Conservation (phyloP, 1,140 invertebrate species). For the Drepana arcuata region DNA sequence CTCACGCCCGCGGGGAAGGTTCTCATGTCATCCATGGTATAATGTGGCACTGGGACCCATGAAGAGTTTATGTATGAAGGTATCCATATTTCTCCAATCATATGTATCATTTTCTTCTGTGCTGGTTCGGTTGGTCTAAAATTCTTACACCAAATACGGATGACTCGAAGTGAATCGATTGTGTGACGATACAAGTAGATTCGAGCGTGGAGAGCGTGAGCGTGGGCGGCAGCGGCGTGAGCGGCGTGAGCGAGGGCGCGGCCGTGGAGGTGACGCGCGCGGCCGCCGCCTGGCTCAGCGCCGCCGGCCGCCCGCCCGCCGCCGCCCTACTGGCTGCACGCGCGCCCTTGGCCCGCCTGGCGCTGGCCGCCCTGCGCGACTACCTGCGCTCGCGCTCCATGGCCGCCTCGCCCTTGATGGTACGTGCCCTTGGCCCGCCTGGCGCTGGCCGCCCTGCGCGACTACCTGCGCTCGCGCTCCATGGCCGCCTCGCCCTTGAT, state of each 20-base stretch:
- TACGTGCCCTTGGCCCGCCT: conserved; percentile 22
- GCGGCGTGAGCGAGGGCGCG: conserved; percentile 75
- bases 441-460: conserved; percentile 61
- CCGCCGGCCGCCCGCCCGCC: conserved; percentile 84
- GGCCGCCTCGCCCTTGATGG: conserved; percentile 42
- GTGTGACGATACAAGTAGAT: too few species aligned
- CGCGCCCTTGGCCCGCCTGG: conserved; percentile 70
- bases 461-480: conserved; percentile 25
- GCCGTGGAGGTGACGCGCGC: conserved; percentile 81
- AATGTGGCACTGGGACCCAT: too few species aligned
- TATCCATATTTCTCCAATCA: neutral
- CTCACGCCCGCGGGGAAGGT: too few species aligned
- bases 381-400: conserved; percentile 33
- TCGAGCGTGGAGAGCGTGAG: conserved; percentile 65
- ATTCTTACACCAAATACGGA: too few species aligned
- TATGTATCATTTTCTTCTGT: too few species aligned
- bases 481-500: too few species aligned
- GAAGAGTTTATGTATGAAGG: neutral
- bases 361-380: conserved; percentile 77
- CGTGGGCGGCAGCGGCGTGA: conserved; percentile 36
- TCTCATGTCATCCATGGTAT: too few species aligned
- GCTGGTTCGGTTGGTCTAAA: too few species aligned
- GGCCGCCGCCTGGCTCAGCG: conserved; percentile 89
- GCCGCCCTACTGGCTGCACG: conserved; percentile 87
- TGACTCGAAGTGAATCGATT: too few species aligned